These are phyloP conservation scores for Embidobia sp. DNA, from an alignment of 2,888 invertebrate species.

Conservation along the genomic window DNA sequence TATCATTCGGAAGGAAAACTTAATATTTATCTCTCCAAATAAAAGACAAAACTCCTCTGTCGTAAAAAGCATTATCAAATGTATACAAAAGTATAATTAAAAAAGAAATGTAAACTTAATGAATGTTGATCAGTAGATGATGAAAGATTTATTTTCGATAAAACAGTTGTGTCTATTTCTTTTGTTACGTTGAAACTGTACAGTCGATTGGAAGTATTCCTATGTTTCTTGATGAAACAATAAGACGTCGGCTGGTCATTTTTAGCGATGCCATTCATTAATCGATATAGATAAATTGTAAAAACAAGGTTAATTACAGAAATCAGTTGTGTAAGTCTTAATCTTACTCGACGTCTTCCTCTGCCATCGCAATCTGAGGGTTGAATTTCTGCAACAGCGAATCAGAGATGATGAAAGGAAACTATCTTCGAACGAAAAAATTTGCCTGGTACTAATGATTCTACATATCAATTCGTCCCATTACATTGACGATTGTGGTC, in stretches of 20 bases:
- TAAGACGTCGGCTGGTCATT: constrained; percentile 8
- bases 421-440: too few relatives aligned
- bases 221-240: background rate
- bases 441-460: too few relatives aligned
- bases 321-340: constrained; percentile 36
- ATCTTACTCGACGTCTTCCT: constrained; percentile 78
- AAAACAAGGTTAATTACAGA: constrained; percentile 19
- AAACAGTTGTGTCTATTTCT: background rate
- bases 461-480: too few relatives aligned
- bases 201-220: constrained; percentile 9
- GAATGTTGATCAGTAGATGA: background rate
- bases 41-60: too few relatives aligned
- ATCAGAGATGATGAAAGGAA: constrained; percentile 28
- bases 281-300: constrained; percentile 65
- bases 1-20: too few relatives aligned
- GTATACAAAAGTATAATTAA: too few relatives aligned
- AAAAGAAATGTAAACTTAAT: too few relatives aligned
- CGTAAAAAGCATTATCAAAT: too few relatives aligned
- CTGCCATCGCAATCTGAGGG: constrained; percentile 74
- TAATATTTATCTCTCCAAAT: too few relatives aligned
- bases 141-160: background rate
- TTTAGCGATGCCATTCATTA: background rate
- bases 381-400: constrained; percentile 74
- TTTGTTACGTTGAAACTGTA: background rate
- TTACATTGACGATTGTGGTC: constrained; percentile 85